Percentiles rank a stretch among this genome's conserved stretches.
Conservation (phyloP, 1,140 invertebrate species). For the Rhopalosiphum padi region DNA sequence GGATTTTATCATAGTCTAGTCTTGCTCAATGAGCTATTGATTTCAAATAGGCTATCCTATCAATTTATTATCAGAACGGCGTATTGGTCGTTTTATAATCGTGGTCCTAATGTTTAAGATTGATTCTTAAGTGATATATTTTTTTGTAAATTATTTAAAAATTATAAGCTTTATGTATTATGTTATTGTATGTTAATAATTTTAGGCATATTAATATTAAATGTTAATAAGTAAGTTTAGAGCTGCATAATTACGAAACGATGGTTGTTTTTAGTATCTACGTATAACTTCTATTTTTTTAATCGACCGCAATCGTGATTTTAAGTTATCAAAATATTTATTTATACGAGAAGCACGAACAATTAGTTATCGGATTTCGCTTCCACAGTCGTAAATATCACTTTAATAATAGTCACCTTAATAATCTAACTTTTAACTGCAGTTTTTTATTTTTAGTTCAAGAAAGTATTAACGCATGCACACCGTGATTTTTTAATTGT, state of each 20-base stretch:
- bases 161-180: too few relatives aligned
- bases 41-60: background rate
- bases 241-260: background rate
- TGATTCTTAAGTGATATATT: background rate
- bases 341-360: background rate
- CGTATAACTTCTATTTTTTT: background rate
- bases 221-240: too few relatives aligned
- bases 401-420: background rate
- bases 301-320: background rate
- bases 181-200: too few relatives aligned
- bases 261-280: background rate
- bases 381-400: background rate
- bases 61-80: background rate
- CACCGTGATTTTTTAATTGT: background rate
- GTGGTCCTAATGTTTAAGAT: background rate
- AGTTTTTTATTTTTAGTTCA: background rate
- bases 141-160: too few relatives aligned
- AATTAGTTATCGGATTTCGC: background rate
- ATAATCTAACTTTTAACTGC: background rate
- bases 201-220: too few relatives aligned
- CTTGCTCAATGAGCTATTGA: too few relatives aligned
- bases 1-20: too few relatives aligned
- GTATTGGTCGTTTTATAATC: too few relatives aligned
- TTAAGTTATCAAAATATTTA: background rate
- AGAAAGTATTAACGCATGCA: background rate